Evolutionary conservation across 2,113 vertebrate genomes (phyloP), one percentile per base, ranked within the genome.

Genomic region (Pachypanchax playfairii): DNA sequence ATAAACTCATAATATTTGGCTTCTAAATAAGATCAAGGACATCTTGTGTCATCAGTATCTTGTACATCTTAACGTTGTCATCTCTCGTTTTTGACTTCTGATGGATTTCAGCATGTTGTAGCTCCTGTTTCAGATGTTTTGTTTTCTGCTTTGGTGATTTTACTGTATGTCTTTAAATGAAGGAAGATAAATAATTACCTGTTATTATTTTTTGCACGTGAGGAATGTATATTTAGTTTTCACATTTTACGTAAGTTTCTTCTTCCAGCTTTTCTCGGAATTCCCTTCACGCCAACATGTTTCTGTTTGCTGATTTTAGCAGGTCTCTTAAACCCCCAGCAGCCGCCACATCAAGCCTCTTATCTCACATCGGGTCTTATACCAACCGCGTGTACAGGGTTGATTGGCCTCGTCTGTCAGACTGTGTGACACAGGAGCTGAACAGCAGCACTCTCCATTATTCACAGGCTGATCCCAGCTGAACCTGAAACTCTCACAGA

Each of bases 1-100:
- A n/a, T n/a, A 46, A 61, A 50, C 48, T 70, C 86, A 85, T 77
- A 87, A 88, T 89, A 85, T 89, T 89, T 90, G 66, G 62, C 49
- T 70, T 84, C 58, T 28, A 88, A 86, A 87, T 85, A 87, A 73
- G 59, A 66, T 48, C 51, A 53, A 73, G 80, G 29, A 78, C 55
- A 47, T 75, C 50, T 49, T 53, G 53, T 82, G 57, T 65, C 56
- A 64, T 65, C 25, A 57, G 62, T 48, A 72, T 70, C 70, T 69
- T 33, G 44, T 20, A 50, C 73, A 58, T 74, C 66, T 79, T 61
- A 64, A 50, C 50, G 59, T 78, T 80, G 75, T 68, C 56, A 81
- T 78, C 29, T 35, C 24, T 38, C 46, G 31, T 22, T 10, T 77
- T 57, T 38, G 57, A 67, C 38, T 54, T n/a, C 24, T 44, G 41